These are phyloP conservation scores for Xiphydria camelus DNA, from an alignment of 2,888 invertebrate genomes.

Conservation along the genomic window DNA sequence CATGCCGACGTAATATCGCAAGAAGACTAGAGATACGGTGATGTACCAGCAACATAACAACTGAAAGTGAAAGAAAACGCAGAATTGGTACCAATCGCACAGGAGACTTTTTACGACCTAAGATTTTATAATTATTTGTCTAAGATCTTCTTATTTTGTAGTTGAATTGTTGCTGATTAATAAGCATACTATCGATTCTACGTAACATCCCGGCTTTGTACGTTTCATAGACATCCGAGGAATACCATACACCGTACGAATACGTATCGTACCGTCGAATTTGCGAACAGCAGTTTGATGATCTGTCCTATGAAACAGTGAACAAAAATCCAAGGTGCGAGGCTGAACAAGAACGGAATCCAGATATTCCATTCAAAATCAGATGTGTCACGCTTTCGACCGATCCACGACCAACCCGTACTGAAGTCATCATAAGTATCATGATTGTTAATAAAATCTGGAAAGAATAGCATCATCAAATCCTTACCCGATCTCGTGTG, in stretches of 20 bases:
- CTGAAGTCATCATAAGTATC: conserved; percentile 61
- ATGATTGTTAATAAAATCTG: conserved; percentile 56
- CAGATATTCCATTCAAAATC: conserved; percentile 75
- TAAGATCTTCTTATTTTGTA: no score
- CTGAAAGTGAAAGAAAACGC: conserved; percentile 53
- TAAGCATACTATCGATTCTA: no score
- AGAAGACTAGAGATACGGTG: conserved; percentile 59
- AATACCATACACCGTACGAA: no score
- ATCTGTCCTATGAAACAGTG: conserved; percentile 63
- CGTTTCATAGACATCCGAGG: no score
- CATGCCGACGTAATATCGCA: conserved; percentile 59
- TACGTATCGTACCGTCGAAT: no score
- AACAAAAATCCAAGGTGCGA: conserved; percentile 63
- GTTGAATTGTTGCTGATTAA: no score
- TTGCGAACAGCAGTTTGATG: conserved; percentile 36
- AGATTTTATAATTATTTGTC: no score
- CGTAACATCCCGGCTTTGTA: no score
- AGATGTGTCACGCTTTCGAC: conserved; percentile 66
- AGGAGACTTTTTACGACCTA: no score
- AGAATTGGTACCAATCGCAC: no score
- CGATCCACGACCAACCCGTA: conserved; percentile 63
- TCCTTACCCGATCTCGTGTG: background rate
- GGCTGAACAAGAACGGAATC: conserved; percentile 61
- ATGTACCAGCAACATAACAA: conserved; percentile 63
- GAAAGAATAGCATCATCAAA: no score